These are phyloP conservation scores for Siphonodentalium dalli DNA, from an alignment of 2,888 invertebrate genomes.

Conservation along the genomic window DNA sequence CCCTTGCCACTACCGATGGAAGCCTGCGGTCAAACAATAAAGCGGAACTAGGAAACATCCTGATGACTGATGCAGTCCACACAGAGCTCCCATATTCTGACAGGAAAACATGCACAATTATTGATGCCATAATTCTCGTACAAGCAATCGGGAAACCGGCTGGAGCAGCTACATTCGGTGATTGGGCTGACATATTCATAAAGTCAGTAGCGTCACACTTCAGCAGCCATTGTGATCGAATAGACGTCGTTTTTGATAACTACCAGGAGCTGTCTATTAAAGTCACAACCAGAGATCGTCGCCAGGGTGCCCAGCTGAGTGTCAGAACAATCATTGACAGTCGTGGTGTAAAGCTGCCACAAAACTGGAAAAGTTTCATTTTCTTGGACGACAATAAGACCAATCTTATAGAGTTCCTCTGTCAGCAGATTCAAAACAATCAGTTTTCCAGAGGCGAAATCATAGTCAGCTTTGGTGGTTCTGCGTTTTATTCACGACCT, in stretches of 20 bases:
- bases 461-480: too few relatives aligned
- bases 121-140: not conserved
- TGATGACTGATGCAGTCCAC: not conserved
- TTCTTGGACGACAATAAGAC: not conserved
- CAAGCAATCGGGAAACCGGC: slow-evolving; percentile 4
- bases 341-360: not conserved
- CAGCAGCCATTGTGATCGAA: not conserved
- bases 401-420: not conserved
- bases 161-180: slow-evolving; percentile 2
- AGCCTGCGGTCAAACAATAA: not conserved
- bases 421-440: not conserved
- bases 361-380: not conserved
- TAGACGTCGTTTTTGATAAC: not conserved
- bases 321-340: not conserved
- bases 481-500: not conserved
- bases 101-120: not conserved
- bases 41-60: not conserved
- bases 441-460: not conserved
- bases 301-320: not conserved
- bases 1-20: slow-evolving; percentile 1
- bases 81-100: not conserved
- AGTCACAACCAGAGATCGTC: not conserved
- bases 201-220: not conserved
- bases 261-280: slow-evolving; percentile 1
- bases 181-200: not conserved